Base-by-base conservation (phyloP, 2,113 vertebrate genomes). In the Pipra filicauda region DNA sequence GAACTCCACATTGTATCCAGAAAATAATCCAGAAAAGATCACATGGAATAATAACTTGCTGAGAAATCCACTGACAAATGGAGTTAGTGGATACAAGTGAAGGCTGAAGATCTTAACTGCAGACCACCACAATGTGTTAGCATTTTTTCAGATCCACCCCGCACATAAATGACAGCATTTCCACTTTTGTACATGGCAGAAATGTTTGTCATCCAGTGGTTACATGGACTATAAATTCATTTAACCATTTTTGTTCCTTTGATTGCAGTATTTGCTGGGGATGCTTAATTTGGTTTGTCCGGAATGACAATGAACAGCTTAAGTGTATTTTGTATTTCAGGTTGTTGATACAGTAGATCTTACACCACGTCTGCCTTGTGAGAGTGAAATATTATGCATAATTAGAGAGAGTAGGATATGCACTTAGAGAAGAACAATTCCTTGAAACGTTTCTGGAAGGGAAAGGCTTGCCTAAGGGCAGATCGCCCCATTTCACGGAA, bases 371-470 rank as follows among this genome's bases (percentile, higher is more conserved):
- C 94, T 95, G 90, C 94, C 86, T 95, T 94, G 88, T 67, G 89
- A 97, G 94, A 91, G 91, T 81, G 93, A 95, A 95, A 94, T 35
- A 85, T 66, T 94, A 95, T 77, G 81, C 90, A 94, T 97, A 96
- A 97, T 97, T 97, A 96, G 94, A 94, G 96, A 96, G 95, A 59
- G 88, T 81, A 81, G 83, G 82, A 95, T 94, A 90, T 52, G 83
- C 65, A 59, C 70, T 88, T 44, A 75, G 91, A 95, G 76, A 73
- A 76, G 67, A 91, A 71, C 5, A 73, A 85, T 49, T 85, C 66
- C 82, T 93, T 87, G 54, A 94, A 97, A 62, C 22, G 57, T 55
- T 95, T 88, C 58, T 90, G 54, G 86, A 85, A 88, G 30, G 15
- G 39, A 77, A 86, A 44, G 22, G 30, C 54, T 94, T 84, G 43